Evolutionary conservation across 1,140 invertebrate species (phyloP), one percentile per base, ranked within the genome.

Genomic region (Pseudobourletiella spinata): DNA sequence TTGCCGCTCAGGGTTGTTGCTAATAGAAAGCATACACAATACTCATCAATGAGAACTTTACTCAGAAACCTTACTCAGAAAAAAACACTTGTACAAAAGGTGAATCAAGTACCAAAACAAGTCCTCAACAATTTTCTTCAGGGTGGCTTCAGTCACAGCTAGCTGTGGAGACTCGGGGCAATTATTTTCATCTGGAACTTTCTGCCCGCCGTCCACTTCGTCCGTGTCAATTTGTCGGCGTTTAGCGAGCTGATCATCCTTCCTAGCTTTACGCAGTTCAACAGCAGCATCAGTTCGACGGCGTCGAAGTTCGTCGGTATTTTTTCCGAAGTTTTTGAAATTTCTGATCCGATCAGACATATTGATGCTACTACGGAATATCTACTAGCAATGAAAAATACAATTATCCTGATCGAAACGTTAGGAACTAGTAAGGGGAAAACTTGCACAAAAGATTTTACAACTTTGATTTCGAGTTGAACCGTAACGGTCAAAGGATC

Each of bases 191-290:
- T 14, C 20, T 4, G 1, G 14, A 20, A 29, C 39, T 44, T 42
- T 52, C 14, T 1, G 22, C 30, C n/a, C 22, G 24, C 16, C 16
- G 32, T 69, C 64, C 16, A 64, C n/a, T 29, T 76, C 76, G 35
- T 76, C 75, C 3, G 80, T 74, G 54, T 79, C 78, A 28, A 98
- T 85, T 72, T 97, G 97, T 57, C 96, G 81, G 46, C 92, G 79
- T 78, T 99, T 99, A 1, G 88, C 79, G n/a, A 99, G 77, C 72
- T 95, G 91, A 71, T 98, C 94, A 77, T 98, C 94, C 73, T 95
- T 90, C 44, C 89, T 88, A 4, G 87, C 85, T 79, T 97, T 98
- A 16, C 96, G 79, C 6, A 99, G 77, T 69, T 95, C 89, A 14
- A 98, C 84, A 8, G 85, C 89, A 22, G 89, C 82, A 74, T 97